phyloP scores from a whole-genome alignment of 2,888 invertebrate genomes.

The Cephalotes varians region DNA sequence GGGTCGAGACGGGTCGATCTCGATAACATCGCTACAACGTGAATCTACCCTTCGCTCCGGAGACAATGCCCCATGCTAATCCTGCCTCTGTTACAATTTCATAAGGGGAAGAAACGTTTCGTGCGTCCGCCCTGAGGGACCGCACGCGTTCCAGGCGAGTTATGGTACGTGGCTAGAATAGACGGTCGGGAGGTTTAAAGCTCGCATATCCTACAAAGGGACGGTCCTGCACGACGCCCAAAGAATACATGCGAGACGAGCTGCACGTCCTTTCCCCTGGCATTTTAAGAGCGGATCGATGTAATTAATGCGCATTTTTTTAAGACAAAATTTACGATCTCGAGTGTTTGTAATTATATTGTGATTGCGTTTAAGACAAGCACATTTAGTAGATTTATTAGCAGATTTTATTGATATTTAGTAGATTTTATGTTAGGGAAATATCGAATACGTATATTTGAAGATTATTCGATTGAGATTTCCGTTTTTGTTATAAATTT shows the following conservation, averaged over 20 bases:
- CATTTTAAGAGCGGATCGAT: conserved; percentile 43
- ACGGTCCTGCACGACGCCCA: conserved; percentile 39
- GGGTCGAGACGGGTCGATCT: conserved; percentile 67
- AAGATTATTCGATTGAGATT: too few relatives aligned
- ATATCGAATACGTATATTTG: too few relatives aligned
- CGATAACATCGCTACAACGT: conserved; percentile 68
- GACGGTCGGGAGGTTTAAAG: conserved; percentile 48
- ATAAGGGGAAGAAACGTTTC: conserved; percentile 71
- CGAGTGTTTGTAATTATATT: neutral
- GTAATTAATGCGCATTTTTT: conserved; percentile 15
- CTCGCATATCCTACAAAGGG: conserved; percentile 59
- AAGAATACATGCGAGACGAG: conserved; percentile 61
- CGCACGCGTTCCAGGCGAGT: conserved; percentile 65
- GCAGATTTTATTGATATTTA: neutral
- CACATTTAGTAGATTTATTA: neutral
- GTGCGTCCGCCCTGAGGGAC: conserved; percentile 67
- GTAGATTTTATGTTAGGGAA: too few relatives aligned
- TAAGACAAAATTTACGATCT: neutral
- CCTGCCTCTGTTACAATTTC: conserved; percentile 78
- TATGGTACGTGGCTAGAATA: conserved; percentile 70
- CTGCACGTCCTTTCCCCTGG: conserved; percentile 9
- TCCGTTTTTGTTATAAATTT: too few relatives aligned
- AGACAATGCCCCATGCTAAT: conserved; percentile 81
- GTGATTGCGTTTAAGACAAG: neutral
- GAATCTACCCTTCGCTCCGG: conserved; percentile 62